Evolutionary conservation across 2,888 invertebrate species (phyloP).

Genomic region (Drosophila borealis): DNA sequence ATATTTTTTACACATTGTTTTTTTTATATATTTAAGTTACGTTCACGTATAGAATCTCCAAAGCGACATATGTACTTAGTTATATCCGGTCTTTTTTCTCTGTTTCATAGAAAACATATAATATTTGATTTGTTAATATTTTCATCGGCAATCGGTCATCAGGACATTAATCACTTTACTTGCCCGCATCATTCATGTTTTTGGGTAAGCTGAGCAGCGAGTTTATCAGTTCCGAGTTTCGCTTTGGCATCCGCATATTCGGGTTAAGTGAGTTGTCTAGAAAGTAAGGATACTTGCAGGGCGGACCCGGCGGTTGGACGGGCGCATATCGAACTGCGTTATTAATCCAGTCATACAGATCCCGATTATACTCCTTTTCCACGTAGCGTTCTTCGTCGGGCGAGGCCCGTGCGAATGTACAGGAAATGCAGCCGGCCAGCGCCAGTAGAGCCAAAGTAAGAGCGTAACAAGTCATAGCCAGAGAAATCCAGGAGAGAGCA

Average conservation of each 20-base stretch:
- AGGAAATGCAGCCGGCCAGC: conserved; percentile 33
- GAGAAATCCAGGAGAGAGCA: not conserved
- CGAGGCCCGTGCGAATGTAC: conserved; percentile 64
- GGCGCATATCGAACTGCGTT: conserved; percentile 73
- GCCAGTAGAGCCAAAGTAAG: conserved; percentile 42
- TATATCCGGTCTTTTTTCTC: conserved; percentile 33
- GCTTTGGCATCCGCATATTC: conserved; percentile 86
- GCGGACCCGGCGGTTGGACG: conserved; percentile 61
- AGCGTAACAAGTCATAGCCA: conserved; percentile 49
- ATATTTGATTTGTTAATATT: not conserved
- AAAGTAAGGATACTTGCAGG: conserved; percentile 75
- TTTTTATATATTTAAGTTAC: conserved; percentile 20
- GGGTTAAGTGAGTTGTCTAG: conserved; percentile 63
- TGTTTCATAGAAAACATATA: conserved; percentile 26
- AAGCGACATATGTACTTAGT: conserved; percentile 31
- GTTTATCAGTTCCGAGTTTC: conserved; percentile 90
- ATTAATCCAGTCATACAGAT: conserved; percentile 81
- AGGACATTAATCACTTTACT: conserved; percentile 80
- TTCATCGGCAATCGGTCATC: not conserved
- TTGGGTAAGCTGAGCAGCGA: conserved; percentile 91
- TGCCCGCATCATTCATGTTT: conserved; percentile 90
- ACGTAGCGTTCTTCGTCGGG: conserved; percentile 83
- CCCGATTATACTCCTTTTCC: conserved; percentile 82
- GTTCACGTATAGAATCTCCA: conserved; percentile 16
- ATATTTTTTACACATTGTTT: not conserved